Evolutionary conservation across 2,113 vertebrate species (phyloP).

Genomic region (Phalacrocorax pelagicus): DNA sequence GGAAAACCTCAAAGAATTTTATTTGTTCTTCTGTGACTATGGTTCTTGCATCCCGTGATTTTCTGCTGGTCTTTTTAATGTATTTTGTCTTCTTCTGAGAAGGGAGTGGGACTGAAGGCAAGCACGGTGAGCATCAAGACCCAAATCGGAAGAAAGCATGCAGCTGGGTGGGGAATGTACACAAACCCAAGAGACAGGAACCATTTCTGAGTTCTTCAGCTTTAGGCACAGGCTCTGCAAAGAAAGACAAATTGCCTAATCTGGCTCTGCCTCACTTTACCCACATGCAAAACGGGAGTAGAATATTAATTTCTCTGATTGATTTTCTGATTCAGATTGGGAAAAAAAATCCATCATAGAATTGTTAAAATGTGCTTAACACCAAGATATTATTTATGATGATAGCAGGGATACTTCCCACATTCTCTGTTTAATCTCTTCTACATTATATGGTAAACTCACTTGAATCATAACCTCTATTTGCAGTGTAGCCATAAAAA

Average conservation of each 20-base stretch:
- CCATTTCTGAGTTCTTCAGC: neutral
- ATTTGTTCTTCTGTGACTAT: neutral
- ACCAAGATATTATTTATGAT: neutral
- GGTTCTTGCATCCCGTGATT: neutral
- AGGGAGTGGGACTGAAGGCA: neutral
- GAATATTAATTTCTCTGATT: neutral
- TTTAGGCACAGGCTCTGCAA: neutral
- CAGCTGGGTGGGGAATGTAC: rapidly evolving
- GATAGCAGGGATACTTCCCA: neutral
- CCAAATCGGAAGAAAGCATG: neutral
- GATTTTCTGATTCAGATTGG: neutral
- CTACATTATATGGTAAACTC: neutral
- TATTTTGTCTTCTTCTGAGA: neutral
- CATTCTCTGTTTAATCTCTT: neutral
- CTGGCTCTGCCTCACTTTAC: neutral
- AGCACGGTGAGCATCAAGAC: neutral
- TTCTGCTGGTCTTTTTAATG: neutral
- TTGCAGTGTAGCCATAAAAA: neutral
- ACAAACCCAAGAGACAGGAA: neutral
- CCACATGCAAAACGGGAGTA: neutral
- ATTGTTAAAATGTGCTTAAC: neutral
- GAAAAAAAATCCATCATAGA: rapidly evolving
- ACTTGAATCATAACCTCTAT: neutral
- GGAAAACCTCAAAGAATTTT: neutral
- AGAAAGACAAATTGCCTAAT: neutral